A percentile compares a stretch with the other conserved stretches of the same genome.
phyloP scores from a whole-genome alignment of 2,797 vertebrate species.

The Ciconia nigra region DNA sequence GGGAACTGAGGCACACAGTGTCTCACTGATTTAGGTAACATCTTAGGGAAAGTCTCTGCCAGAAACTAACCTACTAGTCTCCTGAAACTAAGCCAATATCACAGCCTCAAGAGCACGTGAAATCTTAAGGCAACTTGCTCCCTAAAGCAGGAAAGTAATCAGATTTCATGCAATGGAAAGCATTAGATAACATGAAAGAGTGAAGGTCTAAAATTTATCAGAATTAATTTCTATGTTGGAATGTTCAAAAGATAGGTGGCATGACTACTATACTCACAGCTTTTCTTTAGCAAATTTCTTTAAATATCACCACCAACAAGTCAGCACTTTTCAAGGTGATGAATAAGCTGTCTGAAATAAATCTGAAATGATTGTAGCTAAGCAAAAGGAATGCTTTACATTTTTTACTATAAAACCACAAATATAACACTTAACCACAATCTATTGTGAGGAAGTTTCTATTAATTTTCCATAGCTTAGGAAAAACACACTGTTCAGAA shows the following conservation, averaged over 20 bases:
- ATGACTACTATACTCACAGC: background rate
- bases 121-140: background rate
- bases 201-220: background rate
- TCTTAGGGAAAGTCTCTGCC: background rate
- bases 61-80: background rate
- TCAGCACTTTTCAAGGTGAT: background rate
- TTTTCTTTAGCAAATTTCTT: background rate
- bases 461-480: background rate
- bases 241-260: background rate
- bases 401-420: background rate
- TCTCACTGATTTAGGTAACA: background rate
- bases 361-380: background rate
- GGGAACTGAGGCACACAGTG: background rate
- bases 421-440: background rate
- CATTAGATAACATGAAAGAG: background rate
- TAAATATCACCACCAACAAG: rapidly evolving
- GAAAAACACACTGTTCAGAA: background rate
- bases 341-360: background rate
- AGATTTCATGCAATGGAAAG: background rate
- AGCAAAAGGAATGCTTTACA: background rate
- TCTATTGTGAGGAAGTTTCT: background rate
- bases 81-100: background rate
- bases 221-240: background rate
- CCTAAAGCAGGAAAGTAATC: background rate
- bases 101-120: background rate